Evolutionary conservation across 2,797 vertebrate genomes (phyloP), one percentile per base, ranked within the genome.

Genomic region (Molossus molossus): DNA sequence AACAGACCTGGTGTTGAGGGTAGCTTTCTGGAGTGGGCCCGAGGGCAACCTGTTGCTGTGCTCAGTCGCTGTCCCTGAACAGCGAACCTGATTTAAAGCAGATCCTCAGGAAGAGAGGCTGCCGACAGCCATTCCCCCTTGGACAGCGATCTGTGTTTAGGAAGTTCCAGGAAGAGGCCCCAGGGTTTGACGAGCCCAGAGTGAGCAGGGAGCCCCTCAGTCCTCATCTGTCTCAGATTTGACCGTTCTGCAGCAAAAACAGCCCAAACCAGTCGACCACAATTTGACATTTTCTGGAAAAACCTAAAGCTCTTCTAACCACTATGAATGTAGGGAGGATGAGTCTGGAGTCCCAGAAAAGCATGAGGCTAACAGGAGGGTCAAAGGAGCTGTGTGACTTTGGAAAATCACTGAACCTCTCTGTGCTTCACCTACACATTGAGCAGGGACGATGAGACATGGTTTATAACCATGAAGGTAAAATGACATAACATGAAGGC

Each of bases 91-190:
- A 1, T 14, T 6, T 25, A 1, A 15, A 29, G 53, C 60, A 65
- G 25, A 25, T 25, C 45, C 75, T 76, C 23, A 25, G 87, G 40
- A 70, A 73, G 17, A 65, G 23, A 48, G 29, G 40, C 65, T 6
- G 37, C 21, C 0, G 8, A 29, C 48, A 8, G 4, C 5, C 1
- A 4, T 29, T 8, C 62, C 53, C 45, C 0, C 4, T 0, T 48
- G 55, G 12, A 10, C 58, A 90, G 75, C 18, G 13, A 4, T 50
- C 13, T 83, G 15, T 64, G 4, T 80, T 69, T 64, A n/a, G 40
- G 27, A 76, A 87, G 67, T 88, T 92, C 89, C 20, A 57, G 82
- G 67, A 87, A 65, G 27, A 73, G 18, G 29, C 15, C 64, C 65
- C 21, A 1, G 48, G 65, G 10, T 33, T 23, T 55, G 48, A 64